Conservation (phyloP, 2,113 vertebrate genomes). For the Plestiodon gilberti region DNA sequence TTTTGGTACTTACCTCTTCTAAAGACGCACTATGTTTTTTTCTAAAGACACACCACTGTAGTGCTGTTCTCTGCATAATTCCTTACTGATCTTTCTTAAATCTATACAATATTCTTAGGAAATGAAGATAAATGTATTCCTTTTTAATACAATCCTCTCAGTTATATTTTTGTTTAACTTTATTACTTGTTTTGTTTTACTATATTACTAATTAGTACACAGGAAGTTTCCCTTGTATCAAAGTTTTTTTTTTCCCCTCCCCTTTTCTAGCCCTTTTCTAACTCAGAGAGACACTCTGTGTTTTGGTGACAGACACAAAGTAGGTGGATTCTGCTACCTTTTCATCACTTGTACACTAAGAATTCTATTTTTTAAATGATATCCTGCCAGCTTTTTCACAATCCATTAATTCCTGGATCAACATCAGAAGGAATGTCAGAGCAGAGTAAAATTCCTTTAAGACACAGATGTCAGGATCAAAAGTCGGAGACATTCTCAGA, state of each 20-base stretch:
- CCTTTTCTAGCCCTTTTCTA: slow-evolving; percentile 34
- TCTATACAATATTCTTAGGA: neutral
- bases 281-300: slow-evolving; percentile 16
- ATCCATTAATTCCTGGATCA: slow-evolving; percentile 93
- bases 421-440: slow-evolving; percentile 94
- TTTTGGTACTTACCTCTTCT: slow-evolving; percentile 8
- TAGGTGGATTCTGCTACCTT: slow-evolving; percentile 79
- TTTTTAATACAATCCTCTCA: neutral
- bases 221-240: slow-evolving; percentile 31
- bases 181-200: too few species aligned
- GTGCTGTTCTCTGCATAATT: slow-evolving; percentile 13
- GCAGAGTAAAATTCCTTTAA: slow-evolving; percentile 95
- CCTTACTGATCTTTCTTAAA: slow-evolving; percentile 3
- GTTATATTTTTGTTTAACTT: neutral
- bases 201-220: slow-evolving; percentile 26
- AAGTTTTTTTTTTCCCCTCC: slow-evolving; percentile 37
- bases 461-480: slow-evolving; percentile 99
- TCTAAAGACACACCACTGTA: too few species aligned
- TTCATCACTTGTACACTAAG: slow-evolving; percentile 79
- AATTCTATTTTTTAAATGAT: slow-evolving; percentile 88
- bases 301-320: slow-evolving; percentile 72
- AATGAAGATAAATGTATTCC: slow-evolving; percentile 27
- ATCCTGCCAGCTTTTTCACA: slow-evolving; percentile 95
- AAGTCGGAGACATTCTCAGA: slow-evolving; percentile 94
- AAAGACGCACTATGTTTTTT: slow-evolving; percentile 28